Base-by-base conservation (phyloP, 92 coral and sea anemone species). In the Phenganax stokvisi region DNA sequence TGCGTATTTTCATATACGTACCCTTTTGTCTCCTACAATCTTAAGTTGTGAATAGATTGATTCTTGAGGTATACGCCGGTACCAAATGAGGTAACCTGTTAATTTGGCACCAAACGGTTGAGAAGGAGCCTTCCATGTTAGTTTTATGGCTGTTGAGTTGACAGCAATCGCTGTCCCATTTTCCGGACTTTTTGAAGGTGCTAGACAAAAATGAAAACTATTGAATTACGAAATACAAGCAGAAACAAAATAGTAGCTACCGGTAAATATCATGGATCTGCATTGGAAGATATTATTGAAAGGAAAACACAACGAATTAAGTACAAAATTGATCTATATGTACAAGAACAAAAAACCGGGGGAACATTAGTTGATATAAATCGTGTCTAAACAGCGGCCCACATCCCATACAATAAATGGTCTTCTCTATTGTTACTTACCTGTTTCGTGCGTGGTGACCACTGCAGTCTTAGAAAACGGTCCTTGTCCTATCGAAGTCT, bases 141-240 rank as follows among this genome's bases (percentile, higher is more conserved):
- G 92, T 7, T 47, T 71, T 44, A 96, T 96, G 9, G 87, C 66
- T 2, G 99, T 86, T 30, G 97, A 90, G 85, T 92, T 92, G 59
- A 83, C 30, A 9, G 89, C 97, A 59, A 56, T 62, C 28, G 81
- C 88, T 71, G 82, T 80, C 67, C 90, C 84, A 71, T 92, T 85
- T 25, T 92, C 89, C 0, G 99, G 99, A 10, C 96, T 90, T 55
- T 89, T 97, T 56, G 91, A 90, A 65, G 99, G 99, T 66, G 84
- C 99, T 96, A 70, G 13, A 71, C 72, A 79, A 15, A 79, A 83
- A 56, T 12, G 37, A 20, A 77, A 29, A 10, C 6, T 2, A 6
- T 25, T 30, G 25, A 51, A 78, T 13, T 37, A 54, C 20, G 64
- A 8, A 17, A 47, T 54, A 53, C 15, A 13, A 59, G 16, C 25